Evolutionary conservation across 2,888 invertebrate genomes (phyloP).

Genomic region (Tachina fera): DNA sequence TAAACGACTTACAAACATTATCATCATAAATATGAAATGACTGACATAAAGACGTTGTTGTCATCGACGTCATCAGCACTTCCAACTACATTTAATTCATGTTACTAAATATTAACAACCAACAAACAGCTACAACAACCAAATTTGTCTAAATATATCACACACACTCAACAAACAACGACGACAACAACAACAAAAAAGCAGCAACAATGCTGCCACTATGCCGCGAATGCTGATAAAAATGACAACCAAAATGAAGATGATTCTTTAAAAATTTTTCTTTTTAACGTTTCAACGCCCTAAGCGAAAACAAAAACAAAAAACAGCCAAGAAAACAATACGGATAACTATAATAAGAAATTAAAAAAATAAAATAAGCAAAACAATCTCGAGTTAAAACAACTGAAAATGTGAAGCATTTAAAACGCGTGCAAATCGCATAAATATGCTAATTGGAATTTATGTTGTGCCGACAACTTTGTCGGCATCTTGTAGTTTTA

Average conservation of each 20-base stretch:
- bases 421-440: constrained; percentile 67
- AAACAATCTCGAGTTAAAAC: constrained; percentile 29
- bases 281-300: constrained; percentile 26
- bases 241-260: constrained; percentile 54
- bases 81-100: constrained; percentile 34
- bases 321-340: neutral
- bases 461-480: constrained; percentile 69
- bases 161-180: neutral
- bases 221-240: constrained; percentile 36
- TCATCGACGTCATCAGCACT: constrained; percentile 56
- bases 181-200: constrained; percentile 9
- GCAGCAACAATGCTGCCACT: constrained; percentile 25
- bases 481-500: constrained; percentile 41
- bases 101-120: constrained; percentile 26
- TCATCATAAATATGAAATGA: constrained; percentile 20
- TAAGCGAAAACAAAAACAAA: constrained; percentile 16
- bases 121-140: neutral
- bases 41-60: constrained; percentile 61
- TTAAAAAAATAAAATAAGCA: constrained; percentile 4
- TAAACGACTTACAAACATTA: neutral
- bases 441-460: constrained; percentile 73
- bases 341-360: neutral
- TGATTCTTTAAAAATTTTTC: neutral
- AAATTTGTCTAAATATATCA: too few species aligned
- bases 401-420: constrained; percentile 56